These are phyloP conservation scores for Echeneis naucrates DNA, from an alignment of 2,797 vertebrate genomes.

Conservation along the genomic window DNA sequence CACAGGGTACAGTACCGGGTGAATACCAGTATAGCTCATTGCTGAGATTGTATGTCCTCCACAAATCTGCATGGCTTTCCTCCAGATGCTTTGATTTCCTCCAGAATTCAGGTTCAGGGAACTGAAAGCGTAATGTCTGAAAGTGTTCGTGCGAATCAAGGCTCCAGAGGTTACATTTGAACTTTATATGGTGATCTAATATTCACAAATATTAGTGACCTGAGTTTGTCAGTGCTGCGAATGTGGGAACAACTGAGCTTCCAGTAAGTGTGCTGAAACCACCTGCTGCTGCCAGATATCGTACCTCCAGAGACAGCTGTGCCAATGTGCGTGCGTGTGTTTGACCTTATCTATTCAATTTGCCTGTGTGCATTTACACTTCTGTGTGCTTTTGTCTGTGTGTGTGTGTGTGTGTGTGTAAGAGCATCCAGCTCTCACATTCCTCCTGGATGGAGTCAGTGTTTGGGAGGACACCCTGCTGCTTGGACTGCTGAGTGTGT, in stretches of 20 bases:
- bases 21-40: neutral
- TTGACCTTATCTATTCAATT: slow-evolving; percentile 28
- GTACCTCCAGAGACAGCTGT: slow-evolving; percentile 48
- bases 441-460: slow-evolving; percentile 68
- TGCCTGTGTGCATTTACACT: slow-evolving; percentile 21
- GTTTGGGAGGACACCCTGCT: slow-evolving; percentile 59
- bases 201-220: slow-evolving; percentile 33
- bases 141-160: slow-evolving; percentile 34
- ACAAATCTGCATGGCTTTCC: slow-evolving; percentile 2
- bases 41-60: slow-evolving; percentile 9
- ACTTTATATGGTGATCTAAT: slow-evolving; percentile 25
- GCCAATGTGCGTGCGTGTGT: slow-evolving; percentile 16
- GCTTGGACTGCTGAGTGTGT: slow-evolving; percentile 57
- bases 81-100: neutral
- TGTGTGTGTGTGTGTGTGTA: slow-evolving; percentile 43
- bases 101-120: slow-evolving; percentile 10
- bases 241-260: slow-evolving; percentile 41
- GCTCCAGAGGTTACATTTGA: slow-evolving; percentile 3
- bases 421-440: slow-evolving; percentile 69
- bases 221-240: slow-evolving; percentile 16
- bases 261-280: slow-evolving; percentile 68
- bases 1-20: neutral
- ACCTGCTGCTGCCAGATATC: slow-evolving; percentile 74
- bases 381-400: slow-evolving; percentile 10
- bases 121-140: no score